Evolutionary conservation across 2,888 invertebrate genomes (phyloP), one percentile per base, ranked within the genome.

Genomic region (Cataglyphis cursor): DNA sequence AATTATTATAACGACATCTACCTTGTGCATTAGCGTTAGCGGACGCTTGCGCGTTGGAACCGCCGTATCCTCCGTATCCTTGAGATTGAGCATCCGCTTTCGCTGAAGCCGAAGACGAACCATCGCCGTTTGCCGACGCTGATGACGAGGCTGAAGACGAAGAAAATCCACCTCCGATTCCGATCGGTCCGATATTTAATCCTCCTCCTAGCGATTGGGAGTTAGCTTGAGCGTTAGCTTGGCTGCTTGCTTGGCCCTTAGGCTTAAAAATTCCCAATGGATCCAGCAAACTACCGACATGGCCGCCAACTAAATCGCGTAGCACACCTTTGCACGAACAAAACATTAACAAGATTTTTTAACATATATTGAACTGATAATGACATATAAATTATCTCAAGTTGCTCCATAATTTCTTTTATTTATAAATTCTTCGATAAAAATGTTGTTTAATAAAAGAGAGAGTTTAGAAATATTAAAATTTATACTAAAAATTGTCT

Each of bases 181-280:
- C 92, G 44, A 94, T 70, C 9, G 92, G 92, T 0, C 94, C 94
- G 6, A 94, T 59, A 61, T 92, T 90, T 3, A 94, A 84, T 48
- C 82, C 90, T 5, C 88, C 90, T 28, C 88, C 88, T 4, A 92
- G n/a, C 3, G 88, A 83, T 0, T 91, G 88, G 18, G 92, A 76
- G 1, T 89, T 83, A 18, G 59, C 91, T 10, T 90, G 18, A 1
- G 38, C 38, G 10, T 38, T 51, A 0, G 93, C 89, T 0, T 85
- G 80, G 3, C 73, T 51, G 3, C 8, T 72, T 5, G 65, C 81
- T 28, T 28, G 28, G 0, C 73, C 81, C n/a, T 89, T 86, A 3
- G 82, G 83, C 15, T 83, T 75, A 61, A 94, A 91, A 0, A 94
- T 21, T 12, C 93, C 93, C 35, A 94, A 85, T 0, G 94, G 94